These are phyloP conservation scores for Temnopleurus reevesii DNA, from an alignment of 53 echinoderm and acorn worm species.

Conservation along the genomic window DNA sequence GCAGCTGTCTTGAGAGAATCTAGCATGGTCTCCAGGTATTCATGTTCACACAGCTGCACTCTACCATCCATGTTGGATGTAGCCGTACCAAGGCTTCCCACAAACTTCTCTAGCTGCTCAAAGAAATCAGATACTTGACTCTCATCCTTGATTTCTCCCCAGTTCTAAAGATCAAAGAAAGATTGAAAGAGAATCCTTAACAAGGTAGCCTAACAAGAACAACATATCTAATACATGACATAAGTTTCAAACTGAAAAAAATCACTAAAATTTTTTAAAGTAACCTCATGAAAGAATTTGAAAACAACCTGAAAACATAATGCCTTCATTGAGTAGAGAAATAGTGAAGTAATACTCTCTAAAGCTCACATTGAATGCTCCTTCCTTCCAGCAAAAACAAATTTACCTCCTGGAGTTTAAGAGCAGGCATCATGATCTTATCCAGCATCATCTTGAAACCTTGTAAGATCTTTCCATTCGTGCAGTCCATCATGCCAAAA, in stretches of 20 bases:
- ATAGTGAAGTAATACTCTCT: no score
- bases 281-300: no score
- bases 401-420: slow-evolving; percentile 88
- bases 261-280: no score
- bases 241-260: no score
- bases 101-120: slow-evolving; percentile 97
- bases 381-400: no score
- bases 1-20: slow-evolving; percentile 87
- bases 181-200: background rate
- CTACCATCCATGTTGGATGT: slow-evolving; percentile 96
- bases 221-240: no score
- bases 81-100: slow-evolving; percentile 87
- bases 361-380: no score
- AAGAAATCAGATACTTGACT: slow-evolving; percentile 94
- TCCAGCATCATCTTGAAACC: slow-evolving; percentile 80
- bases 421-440: slow-evolving; percentile 92
- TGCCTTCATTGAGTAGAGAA: no score
- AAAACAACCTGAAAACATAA: no score
- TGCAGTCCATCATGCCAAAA: slow-evolving; percentile 91
- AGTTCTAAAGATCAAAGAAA: slow-evolving; percentile 69
- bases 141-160: slow-evolving; percentile 98
- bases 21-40: slow-evolving; percentile 84
- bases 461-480: slow-evolving; percentile 86
- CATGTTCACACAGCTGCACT: slow-evolving; percentile 93
- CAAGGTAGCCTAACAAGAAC: no score